Evolutionary conservation across 1,140 invertebrate species (phyloP).

Genomic region (Cheumatopsyche charites): DNA sequence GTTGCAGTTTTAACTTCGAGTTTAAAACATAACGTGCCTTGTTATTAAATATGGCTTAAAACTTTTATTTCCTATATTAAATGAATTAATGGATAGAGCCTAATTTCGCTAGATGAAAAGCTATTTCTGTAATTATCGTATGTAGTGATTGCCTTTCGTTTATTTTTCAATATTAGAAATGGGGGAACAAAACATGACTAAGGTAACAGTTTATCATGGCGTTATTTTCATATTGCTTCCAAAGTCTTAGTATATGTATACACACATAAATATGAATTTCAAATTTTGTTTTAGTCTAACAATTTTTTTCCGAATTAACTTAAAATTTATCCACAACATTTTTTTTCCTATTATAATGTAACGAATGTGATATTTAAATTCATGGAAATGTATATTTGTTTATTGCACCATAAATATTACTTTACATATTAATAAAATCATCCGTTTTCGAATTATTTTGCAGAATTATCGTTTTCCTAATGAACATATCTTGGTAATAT

Average conservation of each 20-base stretch:
- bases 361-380: too few species aligned
- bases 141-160: not conserved
- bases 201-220: not conserved
- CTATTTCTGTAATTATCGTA: not conserved
- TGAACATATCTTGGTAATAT: too few species aligned
- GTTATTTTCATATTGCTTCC: not conserved
- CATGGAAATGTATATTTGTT: too few species aligned
- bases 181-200: not conserved
- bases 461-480: too few species aligned
- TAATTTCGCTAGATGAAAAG: not conserved
- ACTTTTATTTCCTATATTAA: conserved; percentile 34
- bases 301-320: too few species aligned
- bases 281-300: too few species aligned
- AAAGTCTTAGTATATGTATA: not conserved
- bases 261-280: not conserved
- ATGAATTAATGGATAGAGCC: not conserved
- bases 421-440: too few species aligned
- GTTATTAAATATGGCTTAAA: conserved; percentile 47
- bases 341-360: too few species aligned
- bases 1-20: conserved; percentile 47
- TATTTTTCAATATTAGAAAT: not conserved
- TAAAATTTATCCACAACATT: too few species aligned
- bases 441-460: too few species aligned
- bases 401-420: too few species aligned
- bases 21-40: conserved; percentile 49